Evolutionary conservation across 2,888 invertebrate species (phyloP).

Genomic region (Stenurella melanura): DNA sequence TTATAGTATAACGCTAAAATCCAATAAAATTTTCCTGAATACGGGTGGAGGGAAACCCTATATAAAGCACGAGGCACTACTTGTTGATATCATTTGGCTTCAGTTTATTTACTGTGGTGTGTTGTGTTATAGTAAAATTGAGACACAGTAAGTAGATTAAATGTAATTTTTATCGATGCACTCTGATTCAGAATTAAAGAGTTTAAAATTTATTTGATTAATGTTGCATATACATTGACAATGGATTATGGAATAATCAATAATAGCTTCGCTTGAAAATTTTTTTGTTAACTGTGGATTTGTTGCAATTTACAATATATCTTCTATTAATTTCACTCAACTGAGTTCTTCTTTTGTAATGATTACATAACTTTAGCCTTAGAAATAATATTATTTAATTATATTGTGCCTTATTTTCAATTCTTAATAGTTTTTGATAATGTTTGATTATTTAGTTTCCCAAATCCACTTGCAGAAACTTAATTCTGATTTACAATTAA

Average conservation of each 20-base stretch:
- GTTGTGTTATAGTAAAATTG: conserved; percentile 35
- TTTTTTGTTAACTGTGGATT: too few relatives aligned
- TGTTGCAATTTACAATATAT: too few relatives aligned
- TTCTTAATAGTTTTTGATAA: too few relatives aligned
- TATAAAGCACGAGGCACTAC: conserved; percentile 71
- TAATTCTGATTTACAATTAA: too few relatives aligned
- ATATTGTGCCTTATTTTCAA: too few relatives aligned
- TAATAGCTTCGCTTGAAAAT: too few relatives aligned
- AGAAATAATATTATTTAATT: too few relatives aligned
- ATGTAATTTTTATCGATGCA: conserved; percentile 3
- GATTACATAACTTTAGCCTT: too few relatives aligned
- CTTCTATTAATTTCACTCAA: too few relatives aligned
- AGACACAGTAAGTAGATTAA: conserved; percentile 31
- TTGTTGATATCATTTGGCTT: conserved; percentile 73
- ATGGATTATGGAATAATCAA: background rate
- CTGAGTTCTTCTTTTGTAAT: too few relatives aligned
- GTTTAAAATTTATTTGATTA: background rate
- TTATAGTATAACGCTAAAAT: conserved; percentile 8
- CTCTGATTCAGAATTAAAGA: conserved; percentile 2
- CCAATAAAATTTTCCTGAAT: conserved; percentile 31
- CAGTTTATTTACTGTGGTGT: conserved; percentile 61
- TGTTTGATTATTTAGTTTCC: too few relatives aligned
- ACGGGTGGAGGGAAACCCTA: conserved; percentile 68
- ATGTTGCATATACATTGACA: background rate
- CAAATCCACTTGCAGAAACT: too few relatives aligned